Conservation (phyloP, 2,888 invertebrate species). For the Epinotia nisella region DNA sequence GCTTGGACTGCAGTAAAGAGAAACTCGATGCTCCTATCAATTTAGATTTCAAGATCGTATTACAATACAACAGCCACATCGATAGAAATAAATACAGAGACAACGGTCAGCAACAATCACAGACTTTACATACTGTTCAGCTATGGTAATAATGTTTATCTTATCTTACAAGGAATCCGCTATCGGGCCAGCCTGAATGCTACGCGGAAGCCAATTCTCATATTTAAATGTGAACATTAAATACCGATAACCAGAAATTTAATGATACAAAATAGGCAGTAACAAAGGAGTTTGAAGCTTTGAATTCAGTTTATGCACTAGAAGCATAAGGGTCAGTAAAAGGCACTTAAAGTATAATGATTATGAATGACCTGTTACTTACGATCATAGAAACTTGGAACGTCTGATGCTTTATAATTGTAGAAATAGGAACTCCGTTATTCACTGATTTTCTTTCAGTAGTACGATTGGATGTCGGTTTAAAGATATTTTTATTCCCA, state of each 20-base stretch:
- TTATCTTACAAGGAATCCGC: slow-evolving; percentile 45
- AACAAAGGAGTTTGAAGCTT: slow-evolving; percentile 29
- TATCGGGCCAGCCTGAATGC: slow-evolving; percentile 45
- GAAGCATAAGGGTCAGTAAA: neutral
- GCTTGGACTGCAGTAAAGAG: neutral
- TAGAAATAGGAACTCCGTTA: neutral
- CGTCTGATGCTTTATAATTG: neutral
- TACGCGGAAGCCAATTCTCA: slow-evolving; percentile 58
- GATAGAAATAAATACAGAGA: slow-evolving; percentile 24
- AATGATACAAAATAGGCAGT: slow-evolving; percentile 50
- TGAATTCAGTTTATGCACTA: slow-evolving; percentile 13
- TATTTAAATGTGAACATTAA: slow-evolving; percentile 60
- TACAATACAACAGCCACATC: slow-evolving; percentile 23
- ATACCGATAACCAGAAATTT: slow-evolving; percentile 58
- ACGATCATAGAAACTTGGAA: neutral
- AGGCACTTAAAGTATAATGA: slow-evolving; percentile 1
- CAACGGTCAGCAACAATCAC: slow-evolving; percentile 26
- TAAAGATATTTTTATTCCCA: too few species aligned
- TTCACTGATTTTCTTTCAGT: neutral
- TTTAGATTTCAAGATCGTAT: slow-evolving; percentile 23
- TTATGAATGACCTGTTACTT: neutral
- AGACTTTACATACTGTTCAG: slow-evolving; percentile 31
- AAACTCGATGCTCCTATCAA: neutral
- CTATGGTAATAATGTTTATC: slow-evolving; percentile 43
- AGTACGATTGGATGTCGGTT: neutral